Conservation (phyloP, 1,140 invertebrate species). For the Aphidius gifuensis region DNA sequence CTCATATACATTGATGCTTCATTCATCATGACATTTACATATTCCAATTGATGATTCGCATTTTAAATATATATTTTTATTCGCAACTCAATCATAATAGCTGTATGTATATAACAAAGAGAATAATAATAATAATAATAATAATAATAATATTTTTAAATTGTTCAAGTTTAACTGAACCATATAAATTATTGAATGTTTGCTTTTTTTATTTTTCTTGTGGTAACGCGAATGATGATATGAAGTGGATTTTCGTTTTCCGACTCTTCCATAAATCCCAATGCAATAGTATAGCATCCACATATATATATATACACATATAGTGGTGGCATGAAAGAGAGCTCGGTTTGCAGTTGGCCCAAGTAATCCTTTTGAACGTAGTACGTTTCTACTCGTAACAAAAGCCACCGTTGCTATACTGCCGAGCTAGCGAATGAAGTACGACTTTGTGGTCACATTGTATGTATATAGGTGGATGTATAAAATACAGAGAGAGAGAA, state of each 20-base stretch:
- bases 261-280: slow-evolving; percentile 24
- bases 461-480: too few species aligned
- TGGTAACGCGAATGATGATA: slow-evolving; percentile 1
- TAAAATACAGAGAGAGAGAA: too few species aligned
- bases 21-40: too few species aligned
- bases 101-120: too few species aligned
- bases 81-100: too few species aligned
- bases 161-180: background rate
- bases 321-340: slow-evolving; percentile 18
- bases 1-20: too few species aligned
- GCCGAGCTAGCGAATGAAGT: slow-evolving; percentile 2
- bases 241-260: slow-evolving; percentile 15
- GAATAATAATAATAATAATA: background rate
- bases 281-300: slow-evolving; percentile 4
- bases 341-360: slow-evolving; percentile 1
- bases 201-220: background rate
- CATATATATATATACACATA: too few species aligned
- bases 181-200: too few species aligned
- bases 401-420: slow-evolving; percentile 18
- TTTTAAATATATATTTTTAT: too few species aligned
- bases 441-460: background rate
- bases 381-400: slow-evolving; percentile 24
- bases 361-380: slow-evolving; percentile 27
- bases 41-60: too few species aligned
- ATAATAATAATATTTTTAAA: background rate